Percentiles rank a stretch among this genome's conserved stretches.
phyloP scores from a whole-genome alignment of 2,113 vertebrate species.

The Cynopterus brachyotis region DNA sequence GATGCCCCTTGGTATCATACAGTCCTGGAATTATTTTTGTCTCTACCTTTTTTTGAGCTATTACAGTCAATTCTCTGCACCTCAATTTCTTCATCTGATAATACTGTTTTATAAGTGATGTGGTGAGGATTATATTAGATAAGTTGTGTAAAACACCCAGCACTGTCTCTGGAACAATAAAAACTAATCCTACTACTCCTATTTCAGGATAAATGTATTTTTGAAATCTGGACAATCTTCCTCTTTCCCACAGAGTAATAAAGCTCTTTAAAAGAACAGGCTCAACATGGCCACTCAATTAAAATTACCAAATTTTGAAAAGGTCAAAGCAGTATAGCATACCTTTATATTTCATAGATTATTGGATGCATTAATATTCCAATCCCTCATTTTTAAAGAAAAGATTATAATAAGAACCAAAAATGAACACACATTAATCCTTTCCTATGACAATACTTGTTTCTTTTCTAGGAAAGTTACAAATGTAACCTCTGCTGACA shows the following conservation, averaged over 20 bases:
- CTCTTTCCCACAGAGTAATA: constrained; percentile 74
- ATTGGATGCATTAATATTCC: constrained; percentile 81
- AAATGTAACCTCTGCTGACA: constrained; percentile 62
- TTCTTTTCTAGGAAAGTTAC: constrained; percentile 66
- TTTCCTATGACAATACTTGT: constrained; percentile 70
- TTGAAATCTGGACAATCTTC: constrained; percentile 72
- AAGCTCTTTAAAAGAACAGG: constrained; percentile 76
- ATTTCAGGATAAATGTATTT: constrained; percentile 62
- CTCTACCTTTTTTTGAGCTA: neutral
- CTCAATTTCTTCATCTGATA: neutral
- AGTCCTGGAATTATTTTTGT: neutral
- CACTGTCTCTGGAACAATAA: neutral
- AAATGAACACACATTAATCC: constrained; percentile 75
- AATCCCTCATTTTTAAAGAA: constrained; percentile 76
- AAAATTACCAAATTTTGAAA: constrained; percentile 81
- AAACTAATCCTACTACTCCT: neutral
- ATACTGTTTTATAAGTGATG: neutral
- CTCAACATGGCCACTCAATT: constrained; percentile 78
- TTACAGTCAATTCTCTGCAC: neutral
- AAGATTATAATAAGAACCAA: constrained; percentile 75
- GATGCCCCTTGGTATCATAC: neutral
- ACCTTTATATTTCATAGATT: constrained; percentile 83
- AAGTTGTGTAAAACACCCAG: neutral
- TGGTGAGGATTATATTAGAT: neutral
- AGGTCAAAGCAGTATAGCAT: constrained; percentile 81